Evolutionary conservation across 2,797 vertebrate genomes (phyloP), one percentile per base, ranked within the genome.

Genomic region (Anas bernieri): DNA sequence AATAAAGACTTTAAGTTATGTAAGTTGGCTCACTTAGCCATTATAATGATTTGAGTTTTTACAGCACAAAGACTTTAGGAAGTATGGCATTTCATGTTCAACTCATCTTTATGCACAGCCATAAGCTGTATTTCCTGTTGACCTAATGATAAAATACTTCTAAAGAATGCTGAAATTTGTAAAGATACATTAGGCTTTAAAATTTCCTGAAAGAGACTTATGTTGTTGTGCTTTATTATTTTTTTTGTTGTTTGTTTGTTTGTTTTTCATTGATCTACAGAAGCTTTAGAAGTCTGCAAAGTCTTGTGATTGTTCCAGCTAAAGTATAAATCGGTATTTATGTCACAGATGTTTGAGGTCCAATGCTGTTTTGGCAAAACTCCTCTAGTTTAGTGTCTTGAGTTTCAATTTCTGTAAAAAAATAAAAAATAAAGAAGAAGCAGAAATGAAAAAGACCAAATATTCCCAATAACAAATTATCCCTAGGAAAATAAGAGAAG

Each of bases 361-460:
- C 4, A 35, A 9, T 6, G 61, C 2, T 11, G 1, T 66, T 77
- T 74, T 84, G 52, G 6, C 12, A 83, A 69, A 52, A n/a, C 6
- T 46, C 9, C 13, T 50, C 11, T n/a, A 25, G 30, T 43, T 79
- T 55, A 61, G 10, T 37, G 8, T 26, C 67, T 87, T 78, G 13
- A 70, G 54, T 62, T 72, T 59, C 4, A 55, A 14, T 68, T 61
- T 74, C 39, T 56, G 8, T 46, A 15, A 5, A 31, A 11, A 72
- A 63, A 14, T 9, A 83, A 83, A 83, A 26, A 16, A 17, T 17
- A 43, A 17, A 4, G 18, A 18, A n/a, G 59, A 23, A 8, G 6
- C 5, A 7, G 17, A 17, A 2, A 28, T 7, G 2, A 11, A 16
- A 17, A 8, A 28, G 7, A 43, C 1, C 11, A 3, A 41, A 31